Evolutionary conservation across 2,113 vertebrate genomes (phyloP), one percentile per base, ranked within the genome.

Genomic region (Leucosticte australis): DNA sequence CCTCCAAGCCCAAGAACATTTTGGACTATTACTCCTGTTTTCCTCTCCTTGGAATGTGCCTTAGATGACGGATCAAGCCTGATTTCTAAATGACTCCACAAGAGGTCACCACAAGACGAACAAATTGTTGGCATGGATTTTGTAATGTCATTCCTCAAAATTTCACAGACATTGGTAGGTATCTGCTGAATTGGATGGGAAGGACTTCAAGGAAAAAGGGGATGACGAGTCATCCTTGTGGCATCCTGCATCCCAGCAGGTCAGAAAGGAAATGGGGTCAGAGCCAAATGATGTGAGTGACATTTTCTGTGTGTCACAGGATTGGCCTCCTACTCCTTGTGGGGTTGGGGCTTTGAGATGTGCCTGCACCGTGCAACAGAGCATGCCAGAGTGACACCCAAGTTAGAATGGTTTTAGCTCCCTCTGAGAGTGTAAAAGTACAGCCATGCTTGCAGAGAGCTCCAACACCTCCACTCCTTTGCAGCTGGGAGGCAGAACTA

Each of bases 71-170:
- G 73, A 94, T 80, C 55, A 41, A 89, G 56, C 31, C 89, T 89
- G 49, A 94, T 94, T 92, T 92, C 92, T 92, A 89, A 94, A 71
- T 35, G 92, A 92, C 83, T 95, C 93, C 94, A 96, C 95, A 93
- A 95, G 93, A 97, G 90, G 94, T 95, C 95, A 95, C 89, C 96
- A 93, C 57, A 57, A 92, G 90, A 90, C 0, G 95, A 94, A 92
- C 62, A 69, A 94, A 94, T 89, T 88, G 80, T 92, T 65, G 67
- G 77, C 71, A 37, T 49, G 30, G 80, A 87, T 89, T 94, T 87
- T 59, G n/a, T 81, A 86, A 84, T 42, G 69, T 85, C 85, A 73
- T 64, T 75, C 20, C 69, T 95, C 80, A 87, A 87, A 83, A 92
- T 94, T 92, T 80, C 83, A 62, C 75, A 68, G 90, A 19, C 35